Conservation (phyloP, 2,113 vertebrate species). For the Oncorhynchus tshawytscha region DNA sequence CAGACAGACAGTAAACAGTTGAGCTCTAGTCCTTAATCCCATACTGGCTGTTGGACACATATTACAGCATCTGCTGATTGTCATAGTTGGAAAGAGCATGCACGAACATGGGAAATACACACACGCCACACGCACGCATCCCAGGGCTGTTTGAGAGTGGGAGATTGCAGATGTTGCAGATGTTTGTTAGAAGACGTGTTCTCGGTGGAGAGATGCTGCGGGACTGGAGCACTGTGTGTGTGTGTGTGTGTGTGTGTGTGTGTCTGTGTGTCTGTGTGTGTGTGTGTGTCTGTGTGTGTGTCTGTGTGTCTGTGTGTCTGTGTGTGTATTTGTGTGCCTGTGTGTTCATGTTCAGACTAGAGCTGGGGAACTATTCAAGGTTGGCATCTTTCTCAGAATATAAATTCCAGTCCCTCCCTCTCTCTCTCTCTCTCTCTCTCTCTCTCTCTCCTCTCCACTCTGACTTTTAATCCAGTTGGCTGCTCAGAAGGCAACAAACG, state of each 20-base stretch:
- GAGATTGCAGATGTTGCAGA: neutral
- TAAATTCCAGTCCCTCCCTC: conserved; percentile 29
- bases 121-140: neutral
- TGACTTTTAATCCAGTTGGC: conserved; percentile 32
- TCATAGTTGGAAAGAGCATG: too few relatives aligned
- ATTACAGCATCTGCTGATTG: too few relatives aligned
- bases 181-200: too few relatives aligned
- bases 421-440: neutral
- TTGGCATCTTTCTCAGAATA: conserved; percentile 22
- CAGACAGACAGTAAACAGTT: too few relatives aligned
- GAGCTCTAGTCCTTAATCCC: too few relatives aligned
- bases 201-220: neutral
- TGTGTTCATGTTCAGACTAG: neutral
- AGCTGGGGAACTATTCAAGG: neutral
- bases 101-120: too few relatives aligned
- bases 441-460: neutral
- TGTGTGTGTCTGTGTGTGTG: neutral
- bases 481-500: conserved; percentile 7
- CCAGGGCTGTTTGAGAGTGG: neutral
- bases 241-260: neutral
- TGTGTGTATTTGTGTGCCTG: neutral
- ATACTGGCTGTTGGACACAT: too few relatives aligned
- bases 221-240: neutral
- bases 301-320: neutral
- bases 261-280: neutral